These are phyloP conservation scores for Nomada fucata DNA, from an alignment of 2,888 invertebrate species.

Conservation along the genomic window DNA sequence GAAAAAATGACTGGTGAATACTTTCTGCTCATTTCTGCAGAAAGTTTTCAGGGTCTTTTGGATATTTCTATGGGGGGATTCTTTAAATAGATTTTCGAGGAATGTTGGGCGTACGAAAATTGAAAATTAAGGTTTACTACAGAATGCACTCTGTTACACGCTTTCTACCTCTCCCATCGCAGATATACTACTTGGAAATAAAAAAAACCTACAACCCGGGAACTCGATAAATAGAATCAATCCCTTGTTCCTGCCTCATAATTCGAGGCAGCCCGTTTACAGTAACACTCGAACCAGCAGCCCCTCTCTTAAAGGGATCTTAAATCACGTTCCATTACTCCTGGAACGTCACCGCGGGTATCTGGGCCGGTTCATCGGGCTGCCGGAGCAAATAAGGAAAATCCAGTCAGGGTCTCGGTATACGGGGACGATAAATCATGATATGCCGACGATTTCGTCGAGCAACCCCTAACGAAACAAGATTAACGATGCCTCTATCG, in stretches of 20 bases:
- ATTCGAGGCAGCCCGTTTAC: slow-evolving; percentile 3
- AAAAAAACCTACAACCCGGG: neutral
- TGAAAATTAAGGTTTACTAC: too few relatives aligned
- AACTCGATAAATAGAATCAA: slow-evolving; percentile 10
- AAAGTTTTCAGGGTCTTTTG: too few relatives aligned
- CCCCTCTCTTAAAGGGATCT: neutral
- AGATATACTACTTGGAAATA: neutral
- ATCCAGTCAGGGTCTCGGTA: neutral
- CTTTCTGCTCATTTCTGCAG: too few relatives aligned
- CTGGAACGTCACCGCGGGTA: slow-evolving; percentile 47
- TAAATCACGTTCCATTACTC: slow-evolving; percentile 26
- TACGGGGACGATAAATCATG: slow-evolving; percentile 61
- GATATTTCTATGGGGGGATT: too few relatives aligned
- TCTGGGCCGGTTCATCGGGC: slow-evolving; percentile 34
- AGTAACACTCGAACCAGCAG: slow-evolving; percentile 3
- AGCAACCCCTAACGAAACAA: slow-evolving; percentile 58
- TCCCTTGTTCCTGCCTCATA: neutral
- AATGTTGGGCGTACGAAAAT: too few relatives aligned
- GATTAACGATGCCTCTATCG: slow-evolving; percentile 59
- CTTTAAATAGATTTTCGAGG: too few relatives aligned
- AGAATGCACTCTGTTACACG: too few relatives aligned
- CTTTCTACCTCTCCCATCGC: too few relatives aligned
- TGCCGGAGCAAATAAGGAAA: slow-evolving; percentile 52
- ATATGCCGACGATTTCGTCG: slow-evolving; percentile 53
- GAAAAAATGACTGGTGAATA: too few relatives aligned